Conservation (phyloP, 2,888 invertebrate genomes). For the Lampropteryx suffumata region DNA sequence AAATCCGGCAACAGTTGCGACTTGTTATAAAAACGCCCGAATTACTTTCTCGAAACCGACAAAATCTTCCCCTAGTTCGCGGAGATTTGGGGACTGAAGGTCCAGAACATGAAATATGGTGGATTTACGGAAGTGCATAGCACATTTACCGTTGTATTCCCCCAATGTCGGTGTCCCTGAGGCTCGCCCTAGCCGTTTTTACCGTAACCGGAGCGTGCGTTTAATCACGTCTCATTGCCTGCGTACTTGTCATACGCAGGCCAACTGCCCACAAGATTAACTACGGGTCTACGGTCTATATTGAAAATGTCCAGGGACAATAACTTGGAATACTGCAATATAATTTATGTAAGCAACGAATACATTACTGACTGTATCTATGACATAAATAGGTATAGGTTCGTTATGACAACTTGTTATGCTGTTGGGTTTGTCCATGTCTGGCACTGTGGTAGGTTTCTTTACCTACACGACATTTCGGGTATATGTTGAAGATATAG, state of each 20-base stretch:
- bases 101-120: slow-evolving; percentile 21
- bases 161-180: slow-evolving; percentile 34
- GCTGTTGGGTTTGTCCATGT: too few species aligned
- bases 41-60: slow-evolving; percentile 2
- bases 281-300: slow-evolving; percentile 19
- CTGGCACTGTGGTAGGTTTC: too few species aligned
- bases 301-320: slow-evolving; percentile 18
- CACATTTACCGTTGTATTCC: slow-evolving; percentile 31
- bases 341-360: neutral
- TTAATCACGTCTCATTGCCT: slow-evolving; percentile 41
- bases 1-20: slow-evolving; percentile 18
- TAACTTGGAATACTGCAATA: slow-evolving; percentile 5
- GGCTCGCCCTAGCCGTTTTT: slow-evolving; percentile 37
- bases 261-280: slow-evolving; percentile 33
- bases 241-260: slow-evolving; percentile 42
- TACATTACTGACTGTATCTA: neutral
- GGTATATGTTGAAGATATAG: too few species aligned
- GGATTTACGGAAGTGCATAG: slow-evolving; percentile 23
- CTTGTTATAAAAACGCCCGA: slow-evolving; percentile 13
- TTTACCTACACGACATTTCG: too few species aligned
- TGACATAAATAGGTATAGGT: neutral
- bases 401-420: neutral
- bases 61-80: slow-evolving; percentile 14
- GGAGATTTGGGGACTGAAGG: slow-evolving; percentile 5
- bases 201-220: slow-evolving; percentile 41